Evolutionary conservation across 2,888 invertebrate species (phyloP).

Genomic region (Drosophila mettleri): DNA sequence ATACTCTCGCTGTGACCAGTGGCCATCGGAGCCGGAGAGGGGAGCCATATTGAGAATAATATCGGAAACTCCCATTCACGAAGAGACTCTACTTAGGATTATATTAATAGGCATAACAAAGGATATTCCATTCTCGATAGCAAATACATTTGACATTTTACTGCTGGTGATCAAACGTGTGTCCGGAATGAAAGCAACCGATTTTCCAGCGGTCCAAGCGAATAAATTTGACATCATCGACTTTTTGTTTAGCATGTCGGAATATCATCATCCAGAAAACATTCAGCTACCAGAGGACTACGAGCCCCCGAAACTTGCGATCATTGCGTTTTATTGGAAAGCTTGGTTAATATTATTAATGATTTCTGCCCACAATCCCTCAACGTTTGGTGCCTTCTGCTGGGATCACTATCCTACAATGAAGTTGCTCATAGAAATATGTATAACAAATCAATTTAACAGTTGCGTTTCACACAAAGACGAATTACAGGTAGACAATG

Average conservation of each 20-base stretch:
- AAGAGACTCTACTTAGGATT: conserved; percentile 93
- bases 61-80: conserved; percentile 94
- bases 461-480: conserved; percentile 88
- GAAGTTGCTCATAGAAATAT: conserved; percentile 96
- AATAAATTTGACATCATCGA: conserved; percentile 95
- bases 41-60: conserved; percentile 91
- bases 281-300: conserved; percentile 94
- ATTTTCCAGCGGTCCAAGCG: conserved; percentile 89
- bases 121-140: conserved; percentile 92
- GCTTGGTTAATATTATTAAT: conserved; percentile 95
- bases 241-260: conserved; percentile 94
- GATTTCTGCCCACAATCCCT: conserved; percentile 96
- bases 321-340: conserved; percentile 97
- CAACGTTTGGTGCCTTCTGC: conserved; percentile 92
- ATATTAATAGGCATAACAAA: conserved; percentile 91
- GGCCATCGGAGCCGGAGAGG: conserved; percentile 96
- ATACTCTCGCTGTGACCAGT: conserved; percentile 93
- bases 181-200: conserved; percentile 90
- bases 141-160: conserved; percentile 94
- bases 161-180: conserved; percentile 94
- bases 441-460: conserved; percentile 92
- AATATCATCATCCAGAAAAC: conserved; percentile 97
- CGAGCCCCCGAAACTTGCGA: conserved; percentile 93
- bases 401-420: conserved; percentile 97
- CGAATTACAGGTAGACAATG: conserved; percentile 87